Evolutionary conservation across 2,888 invertebrate genomes (phyloP).

Genomic region (Sympetrum striolatum): DNA sequence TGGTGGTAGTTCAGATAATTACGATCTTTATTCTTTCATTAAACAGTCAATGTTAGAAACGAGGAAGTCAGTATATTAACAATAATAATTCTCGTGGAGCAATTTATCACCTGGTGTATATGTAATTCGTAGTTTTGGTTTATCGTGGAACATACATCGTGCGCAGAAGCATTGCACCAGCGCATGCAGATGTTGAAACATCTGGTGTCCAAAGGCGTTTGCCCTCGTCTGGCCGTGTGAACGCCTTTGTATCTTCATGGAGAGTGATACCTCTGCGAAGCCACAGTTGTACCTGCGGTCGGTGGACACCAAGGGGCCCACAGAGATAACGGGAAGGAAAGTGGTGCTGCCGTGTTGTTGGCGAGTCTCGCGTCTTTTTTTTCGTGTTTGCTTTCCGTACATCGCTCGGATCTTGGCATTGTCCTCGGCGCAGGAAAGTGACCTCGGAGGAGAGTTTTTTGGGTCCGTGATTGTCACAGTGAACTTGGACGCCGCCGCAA

Average conservation of each 20-base stretch:
- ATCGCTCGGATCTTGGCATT: background rate
- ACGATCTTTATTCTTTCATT: too few species aligned
- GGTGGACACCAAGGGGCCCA: background rate
- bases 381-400: background rate
- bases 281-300: background rate
- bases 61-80: too few species aligned
- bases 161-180: too few species aligned
- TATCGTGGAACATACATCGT: too few species aligned
- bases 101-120: too few species aligned
- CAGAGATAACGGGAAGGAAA: conserved; percentile 35
- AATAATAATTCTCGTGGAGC: too few species aligned
- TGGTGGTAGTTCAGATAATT: too few species aligned
- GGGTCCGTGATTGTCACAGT: conserved; percentile 7
- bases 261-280: conserved; percentile 1
- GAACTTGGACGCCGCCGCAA: background rate
- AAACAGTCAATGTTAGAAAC: too few species aligned
- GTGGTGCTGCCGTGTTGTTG: conserved; percentile 21
- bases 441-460: background rate
- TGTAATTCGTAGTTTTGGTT: too few species aligned
- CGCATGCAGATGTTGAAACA: too few species aligned
- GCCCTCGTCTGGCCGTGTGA: background rate
- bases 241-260: background rate
- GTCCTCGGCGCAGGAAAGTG: conserved; percentile 17
- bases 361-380: background rate
- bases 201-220: background rate